Evolutionary conservation across 1,140 invertebrate species (phyloP), one percentile per base, ranked within the genome.

Genomic region (Whitmania pigra): DNA sequence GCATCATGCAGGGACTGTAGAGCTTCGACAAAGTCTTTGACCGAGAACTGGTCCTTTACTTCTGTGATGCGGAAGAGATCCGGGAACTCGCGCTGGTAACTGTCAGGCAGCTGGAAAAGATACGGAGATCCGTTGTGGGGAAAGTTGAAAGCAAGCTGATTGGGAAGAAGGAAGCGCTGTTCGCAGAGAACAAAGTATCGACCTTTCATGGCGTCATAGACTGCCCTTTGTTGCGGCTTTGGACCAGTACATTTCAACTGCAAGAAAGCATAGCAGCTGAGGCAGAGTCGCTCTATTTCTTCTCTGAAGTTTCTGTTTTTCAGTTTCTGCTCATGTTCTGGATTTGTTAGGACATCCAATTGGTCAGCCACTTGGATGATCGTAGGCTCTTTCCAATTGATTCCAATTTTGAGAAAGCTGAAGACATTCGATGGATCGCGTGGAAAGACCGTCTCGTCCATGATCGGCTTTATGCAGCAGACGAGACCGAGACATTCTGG

Each of bases 11-110:
- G 22, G 17, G 43, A 40, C 25, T 74, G 73, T 7, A 74, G 66
- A 22, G 73, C 73, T 49, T 63, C 53, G 31, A 74, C 73, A 49
- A 74, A 74, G 40, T 74, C 73, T n/a, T 55, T 40, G 22, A 66
- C 53, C 22, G 36, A 31, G 49, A 74, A 74, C 1, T n/a, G 22
- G 22, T 72, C 36, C 49, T 57, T 55, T 20, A 74, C 71, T 9
- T 69, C 73, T 0, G 72, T 60, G 17, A 66, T 69, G 4, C 20
- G 22, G 25, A 74, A 69, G 53, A 74, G 67, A 22, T 71, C 63
- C 17, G 17, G 31, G 49, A 53, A 74, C 40, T 74, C 67, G 4
- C 54, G 70, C 53, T 72, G 67, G 68, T 66, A 54, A 36, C n/a
- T 22, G 17, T 74, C 73, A 2, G 73, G 73, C 18, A 74, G n/a